Evolutionary conservation across 2,797 vertebrate species (phyloP), one percentile per base, ranked within the genome.

Genomic region (Simalia tracyae): DNA sequence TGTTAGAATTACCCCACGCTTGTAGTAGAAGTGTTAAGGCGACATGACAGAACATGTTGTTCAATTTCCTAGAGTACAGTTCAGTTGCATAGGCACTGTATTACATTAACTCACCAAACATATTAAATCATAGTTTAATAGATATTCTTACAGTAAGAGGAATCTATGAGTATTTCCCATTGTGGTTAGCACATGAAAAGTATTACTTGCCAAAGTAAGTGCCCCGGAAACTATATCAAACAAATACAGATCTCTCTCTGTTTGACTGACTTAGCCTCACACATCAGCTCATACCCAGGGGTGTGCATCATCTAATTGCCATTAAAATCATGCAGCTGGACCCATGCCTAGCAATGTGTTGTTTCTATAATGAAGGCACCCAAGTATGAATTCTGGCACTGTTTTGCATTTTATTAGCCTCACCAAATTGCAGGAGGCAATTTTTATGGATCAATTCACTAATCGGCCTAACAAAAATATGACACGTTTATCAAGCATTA

Each of bases 301-400:
- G 59, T 46, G 26, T 46, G 57, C 36, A 56, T 76, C 17, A 56
- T 63, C 19, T 54, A 87, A 92, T 87, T 87, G 87, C 63, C 84
- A 90, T 92, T 90, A 54, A 90, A 90, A 92, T 81, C 36, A 81
- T 90, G 59, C 42, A 81, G 46, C 92, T 81, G 17, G 64, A 90
- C n/a, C 68, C 59, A 57, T 87, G 15, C 24, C n/a, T 90, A 81
- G 57, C 56, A 24, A 57, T 42, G 85, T 90, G 59, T 64, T 50
- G 63, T 92, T 87, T 87, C 59, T 81, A 56, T 90, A 90, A 92
- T 92, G 26, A 90, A 46, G n/a, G 56, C 57, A 87, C 57, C 46
- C 66, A 42, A 61, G 22, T 22, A 87, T 87, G 68, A 76, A 92
- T 92, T 90, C 46, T 81, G 46, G 26, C 87, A 57, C 46, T 81